A percentile compares a stretch with the other conserved stretches of the same genome.
Evolutionary conservation across 2,797 vertebrate species (phyloP).

Genomic region (Leptoclinus maculatus): DNA sequence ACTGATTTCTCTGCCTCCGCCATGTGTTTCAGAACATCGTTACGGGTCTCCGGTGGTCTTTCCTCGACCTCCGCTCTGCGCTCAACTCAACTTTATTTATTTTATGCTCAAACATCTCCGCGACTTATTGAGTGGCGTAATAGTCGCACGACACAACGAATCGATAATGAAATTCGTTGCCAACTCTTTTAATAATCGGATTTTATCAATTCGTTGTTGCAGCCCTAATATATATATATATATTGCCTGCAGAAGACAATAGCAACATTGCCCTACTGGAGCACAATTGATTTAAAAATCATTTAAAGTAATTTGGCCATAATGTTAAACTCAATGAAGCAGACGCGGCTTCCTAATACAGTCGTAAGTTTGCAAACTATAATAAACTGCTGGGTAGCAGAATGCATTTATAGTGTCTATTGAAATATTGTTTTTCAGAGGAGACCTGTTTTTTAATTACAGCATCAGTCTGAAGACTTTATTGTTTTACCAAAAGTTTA

Average conservation of each 20-base stretch:
- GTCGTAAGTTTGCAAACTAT: not conserved
- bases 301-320: not conserved
- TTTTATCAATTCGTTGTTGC: too few species aligned
- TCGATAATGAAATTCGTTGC: too few species aligned
- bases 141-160: too few species aligned
- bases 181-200: too few species aligned
- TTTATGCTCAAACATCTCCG: too few species aligned
- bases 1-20: too few species aligned
- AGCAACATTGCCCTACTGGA: not conserved
- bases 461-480: not conserved
- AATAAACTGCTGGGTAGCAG: not conserved
- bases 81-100: too few species aligned
- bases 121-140: too few species aligned
- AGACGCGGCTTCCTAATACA: not conserved
- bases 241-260: not conserved
- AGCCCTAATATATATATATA: too few species aligned
- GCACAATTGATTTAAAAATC: slow-evolving; percentile 2
- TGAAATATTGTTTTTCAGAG: slow-evolving; percentile 1
- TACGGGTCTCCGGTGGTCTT: too few species aligned
- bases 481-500: not conserved
- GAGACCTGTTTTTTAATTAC: slow-evolving; percentile 4
- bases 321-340: not conserved
- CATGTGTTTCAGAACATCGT: too few species aligned
- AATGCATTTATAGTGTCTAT: not conserved
- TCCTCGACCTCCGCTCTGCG: too few species aligned